A percentile compares a stretch with the other conserved stretches of the same genome.
These are phyloP conservation scores for Allacma fusca DNA, from an alignment of 2,888 invertebrate genomes.

Conservation along the genomic window DNA sequence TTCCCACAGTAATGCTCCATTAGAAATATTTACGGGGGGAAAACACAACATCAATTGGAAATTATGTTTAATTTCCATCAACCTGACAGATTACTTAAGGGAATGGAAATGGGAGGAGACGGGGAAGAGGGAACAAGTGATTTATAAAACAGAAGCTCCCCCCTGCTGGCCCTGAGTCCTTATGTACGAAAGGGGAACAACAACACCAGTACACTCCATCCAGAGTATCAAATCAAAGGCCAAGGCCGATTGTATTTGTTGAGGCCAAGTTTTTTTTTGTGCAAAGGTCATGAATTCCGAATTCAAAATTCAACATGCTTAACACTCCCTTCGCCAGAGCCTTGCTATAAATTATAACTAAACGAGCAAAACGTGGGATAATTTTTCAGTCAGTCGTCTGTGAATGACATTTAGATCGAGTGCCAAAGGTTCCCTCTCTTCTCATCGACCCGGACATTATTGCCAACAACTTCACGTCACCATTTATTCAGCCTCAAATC, in stretches of 20 bases:
- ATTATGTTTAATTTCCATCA: conserved; percentile 8
- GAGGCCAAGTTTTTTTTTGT: too few relatives aligned
- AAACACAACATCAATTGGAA: background rate
- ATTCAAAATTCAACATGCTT: background rate
- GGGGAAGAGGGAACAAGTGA: too few relatives aligned
- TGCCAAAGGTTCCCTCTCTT: background rate
- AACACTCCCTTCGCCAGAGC: background rate
- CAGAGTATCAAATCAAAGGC: too few relatives aligned
- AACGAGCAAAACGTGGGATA: background rate
- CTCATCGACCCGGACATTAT: conserved; percentile 19
- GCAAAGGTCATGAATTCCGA: background rate
- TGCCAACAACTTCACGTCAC: too few relatives aligned
- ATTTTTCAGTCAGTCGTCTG: conserved; percentile 1
- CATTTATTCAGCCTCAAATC: too few relatives aligned
- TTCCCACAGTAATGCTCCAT: background rate
- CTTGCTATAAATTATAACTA: background rate
- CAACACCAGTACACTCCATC: too few relatives aligned
- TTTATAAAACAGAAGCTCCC: too few relatives aligned
- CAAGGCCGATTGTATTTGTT: too few relatives aligned
- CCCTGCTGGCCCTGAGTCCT: too few relatives aligned
- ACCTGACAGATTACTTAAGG: background rate
- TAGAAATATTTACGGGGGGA: conserved; percentile 13
- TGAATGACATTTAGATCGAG: conserved; percentile 9
- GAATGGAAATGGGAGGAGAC: too few relatives aligned
- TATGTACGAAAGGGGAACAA: too few relatives aligned